These are phyloP conservation scores for Yasuhikotakia modesta DNA, from an alignment of 2,797 vertebrate species.

Conservation along the genomic window DNA sequence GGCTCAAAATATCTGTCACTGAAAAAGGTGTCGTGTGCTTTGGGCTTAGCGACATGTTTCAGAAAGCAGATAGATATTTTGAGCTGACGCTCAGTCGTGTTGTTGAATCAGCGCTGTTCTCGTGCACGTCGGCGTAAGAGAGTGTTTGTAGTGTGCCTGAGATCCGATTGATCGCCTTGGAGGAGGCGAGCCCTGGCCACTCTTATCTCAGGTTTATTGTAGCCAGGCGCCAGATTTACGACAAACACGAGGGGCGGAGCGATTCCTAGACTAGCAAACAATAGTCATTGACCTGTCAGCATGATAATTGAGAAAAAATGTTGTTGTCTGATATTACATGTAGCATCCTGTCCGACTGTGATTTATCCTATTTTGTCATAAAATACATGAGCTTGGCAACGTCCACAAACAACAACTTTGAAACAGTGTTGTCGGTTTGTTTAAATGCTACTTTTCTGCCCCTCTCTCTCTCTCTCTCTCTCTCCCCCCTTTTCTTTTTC, in stretches of 20 bases:
- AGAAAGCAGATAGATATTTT: constrained; percentile 82
- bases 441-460: background rate
- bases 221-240: constrained; percentile 96
- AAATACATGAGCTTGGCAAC: constrained; percentile 24
- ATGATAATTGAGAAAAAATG: constrained; percentile 82
- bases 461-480: constrained; percentile 11
- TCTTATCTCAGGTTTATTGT: constrained; percentile 93
- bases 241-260: constrained; percentile 96
- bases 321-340: constrained; percentile 72
- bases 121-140: constrained; percentile 89
- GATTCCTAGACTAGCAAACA: constrained; percentile 85
- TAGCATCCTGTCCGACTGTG: constrained; percentile 59
- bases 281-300: constrained; percentile 89
- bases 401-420: constrained; percentile 47
- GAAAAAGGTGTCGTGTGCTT: constrained; percentile 99
- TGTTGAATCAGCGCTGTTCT: constrained; percentile 87
- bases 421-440: constrained; percentile 46
- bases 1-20: constrained; percentile 98
- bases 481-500: constrained; percentile 36
- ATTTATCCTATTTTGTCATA: constrained; percentile 31
- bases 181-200: constrained; percentile 88
- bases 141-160: constrained; percentile 88
- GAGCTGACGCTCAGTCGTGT: constrained; percentile 83
- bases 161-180: constrained; percentile 90
- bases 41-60: constrained; percentile 99